Base-by-base conservation (phyloP, 2,888 invertebrate genomes). In the Melipona beecheii region DNA sequence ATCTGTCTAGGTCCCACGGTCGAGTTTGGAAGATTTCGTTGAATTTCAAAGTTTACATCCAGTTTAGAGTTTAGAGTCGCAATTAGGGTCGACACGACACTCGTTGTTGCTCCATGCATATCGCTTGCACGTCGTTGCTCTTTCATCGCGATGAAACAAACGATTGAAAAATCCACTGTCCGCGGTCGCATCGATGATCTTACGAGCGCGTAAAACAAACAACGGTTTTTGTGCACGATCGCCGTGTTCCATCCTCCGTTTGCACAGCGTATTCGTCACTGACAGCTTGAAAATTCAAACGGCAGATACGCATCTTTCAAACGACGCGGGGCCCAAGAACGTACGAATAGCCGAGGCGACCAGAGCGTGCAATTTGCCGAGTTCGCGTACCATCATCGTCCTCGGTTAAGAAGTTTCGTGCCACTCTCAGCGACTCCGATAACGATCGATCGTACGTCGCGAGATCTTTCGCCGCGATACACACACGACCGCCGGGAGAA, bases 221-320 rank as follows among this genome's bases (percentile, higher is more conserved):
- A 21, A 21, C 54, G 49, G 24, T 17, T n/a, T 49, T 56, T 66
- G n/a, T 52, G 58, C 71, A 24, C 43, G 60, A 19, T 27, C 24
- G 36, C 36, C 19, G 36, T 21, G 31, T 43, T 43, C 36, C 52
- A 21, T n/a, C 60, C 60, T 50, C 4, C 31, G 60, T 60, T 68
- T 68, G 24, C 75, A 60, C 31, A 66, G 58, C 58, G 60, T 75
- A 60, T 69, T 69, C 69, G 19, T 69, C 75, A 60, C 68, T 19
- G 75, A 50, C 75, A 58, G 15, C 31, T 19, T 36, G 50, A 31
- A 21, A 69, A 60, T 36, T 21, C 68, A 60, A 69, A 50, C 49
- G 36, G 31, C 24, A 69, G 75, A 75, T 75, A 69, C 50, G 58
- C 31, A 75, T 75, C 75, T 75, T 13, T 21, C 11, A 43, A 64